A percentile compares a stretch with the other conserved stretches of the same genome.
Conservation (phyloP, 2,888 invertebrate genomes). For the Capitulum mitella region DNA sequence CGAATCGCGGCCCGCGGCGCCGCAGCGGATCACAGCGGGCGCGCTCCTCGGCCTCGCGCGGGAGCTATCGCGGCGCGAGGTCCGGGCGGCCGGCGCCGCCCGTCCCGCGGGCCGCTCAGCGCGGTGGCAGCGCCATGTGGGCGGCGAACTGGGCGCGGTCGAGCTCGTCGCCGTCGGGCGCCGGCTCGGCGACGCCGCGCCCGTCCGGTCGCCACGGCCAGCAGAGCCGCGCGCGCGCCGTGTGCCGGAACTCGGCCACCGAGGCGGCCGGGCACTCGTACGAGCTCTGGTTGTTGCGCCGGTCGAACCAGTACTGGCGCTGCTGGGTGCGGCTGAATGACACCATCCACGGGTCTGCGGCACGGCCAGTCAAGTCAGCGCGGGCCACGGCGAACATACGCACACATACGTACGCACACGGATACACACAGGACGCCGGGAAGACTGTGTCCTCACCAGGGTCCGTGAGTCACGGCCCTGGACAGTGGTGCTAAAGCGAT, state of each 20-base stretch:
- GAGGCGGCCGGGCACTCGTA: slow-evolving; percentile 44
- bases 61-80: no score
- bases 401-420: no score
- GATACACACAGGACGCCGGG: no score
- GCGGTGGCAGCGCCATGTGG: background rate
- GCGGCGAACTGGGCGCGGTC: background rate
- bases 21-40: no score
- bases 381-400: no score
- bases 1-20: no score
- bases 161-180: background rate
- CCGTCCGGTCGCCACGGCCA: slow-evolving; percentile 5
- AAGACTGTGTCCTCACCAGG: no score
- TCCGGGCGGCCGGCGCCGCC: no score
- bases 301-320: slow-evolving; percentile 46
- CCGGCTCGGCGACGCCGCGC: background rate
- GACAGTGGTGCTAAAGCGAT: no score
- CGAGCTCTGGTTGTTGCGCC: slow-evolving; percentile 38
- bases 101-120: background rate
- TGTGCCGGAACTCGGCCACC: slow-evolving; percentile 40
- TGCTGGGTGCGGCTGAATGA: slow-evolving; percentile 43
- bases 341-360: slow-evolving; percentile 48
- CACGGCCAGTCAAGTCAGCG: background rate
- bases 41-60: no score
- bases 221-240: background rate
- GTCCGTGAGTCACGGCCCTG: no score